These are phyloP conservation scores for Pammene aurita DNA, from an alignment of 2,888 invertebrate genomes.

Conservation along the genomic window DNA sequence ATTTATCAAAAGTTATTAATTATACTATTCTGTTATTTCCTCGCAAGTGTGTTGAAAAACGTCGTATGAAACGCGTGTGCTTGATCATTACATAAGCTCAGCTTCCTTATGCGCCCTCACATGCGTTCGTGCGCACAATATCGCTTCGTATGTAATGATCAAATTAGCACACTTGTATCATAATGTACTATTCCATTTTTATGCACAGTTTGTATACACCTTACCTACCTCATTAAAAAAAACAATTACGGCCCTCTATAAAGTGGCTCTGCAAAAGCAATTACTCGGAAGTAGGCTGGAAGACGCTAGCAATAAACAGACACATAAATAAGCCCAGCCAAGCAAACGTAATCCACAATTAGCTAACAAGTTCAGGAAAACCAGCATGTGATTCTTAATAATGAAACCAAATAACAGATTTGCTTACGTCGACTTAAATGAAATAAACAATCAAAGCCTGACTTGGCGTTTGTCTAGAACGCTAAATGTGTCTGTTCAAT, in stretches of 20 bases:
- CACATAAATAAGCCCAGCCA: conserved; percentile 52
- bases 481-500: conserved; percentile 17
- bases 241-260: conserved; percentile 29
- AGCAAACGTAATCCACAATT: conserved; percentile 53
- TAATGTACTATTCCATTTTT: too few species aligned
- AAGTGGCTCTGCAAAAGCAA: conserved; percentile 46
- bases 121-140: too few species aligned
- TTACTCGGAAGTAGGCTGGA: conserved; percentile 44
- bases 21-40: too few species aligned
- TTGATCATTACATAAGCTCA: too few species aligned
- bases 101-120: too few species aligned
- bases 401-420: conserved; percentile 33
- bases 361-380: conserved; percentile 40
- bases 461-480: conserved; percentile 1
- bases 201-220: conserved; percentile 5
- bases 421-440: conserved; percentile 26
- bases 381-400: conserved; percentile 36
- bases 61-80: too few species aligned
- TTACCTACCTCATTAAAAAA: conserved; percentile 24
- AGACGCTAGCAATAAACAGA: conserved; percentile 51
- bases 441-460: conserved; percentile 27
- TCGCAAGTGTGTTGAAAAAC: too few species aligned
- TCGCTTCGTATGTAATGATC: too few species aligned
- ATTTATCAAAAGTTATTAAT: too few species aligned
- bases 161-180: too few species aligned